Base-by-base conservation (phyloP, 2,113 vertebrate species). In the Rhabdomys dilectus region DNA sequence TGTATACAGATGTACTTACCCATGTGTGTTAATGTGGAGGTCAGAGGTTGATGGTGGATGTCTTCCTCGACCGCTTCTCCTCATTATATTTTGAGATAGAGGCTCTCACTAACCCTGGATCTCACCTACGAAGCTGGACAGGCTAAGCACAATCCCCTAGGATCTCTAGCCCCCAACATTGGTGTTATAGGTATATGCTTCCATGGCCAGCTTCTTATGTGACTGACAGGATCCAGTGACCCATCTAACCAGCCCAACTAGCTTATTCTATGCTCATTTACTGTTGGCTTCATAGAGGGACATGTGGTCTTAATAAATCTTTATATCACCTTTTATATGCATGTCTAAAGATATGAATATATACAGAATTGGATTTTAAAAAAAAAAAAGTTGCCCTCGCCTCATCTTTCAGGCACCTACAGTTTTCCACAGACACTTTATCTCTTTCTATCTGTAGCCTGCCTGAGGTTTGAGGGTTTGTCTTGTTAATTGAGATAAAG, bases 401-500 rank as follows among this genome's bases (percentile, higher is more conserved):
- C 10, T 13, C 58, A 11, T 58, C 21, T 91, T 22, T 24, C 58
- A 89, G 29, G 26, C 48, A 48, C 22, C 51, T 15, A 11, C 80
- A 93, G 68, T 21, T 91, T 45, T 17, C 56, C 39, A 66, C 21
- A 90, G 51, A 34, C 13, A 62, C 75, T 90, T 86, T 8, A 51
- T 36, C 22, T 21, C 42, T 88, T 80, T 90, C 68, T n/a, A 7
- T 60, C 24, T 56, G 7, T 4, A 73, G 34, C 34, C 58, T 88
- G 36, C 60, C 84, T 87, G 94, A 82, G 9, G 19, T n/a, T 39
- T 92, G 51, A 29, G 3, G 13, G n/a, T 48, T 88, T 70, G 19
- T 42, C 70, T 94, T 76, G 34, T 45, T 26, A 82, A 76, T 12
- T 29, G 80, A 95, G 60, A 58, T n/a, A 42, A 91, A 95, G 89